phyloP scores from a whole-genome alignment of 2,888 invertebrate species.

The Diarsia dahlii region DNA sequence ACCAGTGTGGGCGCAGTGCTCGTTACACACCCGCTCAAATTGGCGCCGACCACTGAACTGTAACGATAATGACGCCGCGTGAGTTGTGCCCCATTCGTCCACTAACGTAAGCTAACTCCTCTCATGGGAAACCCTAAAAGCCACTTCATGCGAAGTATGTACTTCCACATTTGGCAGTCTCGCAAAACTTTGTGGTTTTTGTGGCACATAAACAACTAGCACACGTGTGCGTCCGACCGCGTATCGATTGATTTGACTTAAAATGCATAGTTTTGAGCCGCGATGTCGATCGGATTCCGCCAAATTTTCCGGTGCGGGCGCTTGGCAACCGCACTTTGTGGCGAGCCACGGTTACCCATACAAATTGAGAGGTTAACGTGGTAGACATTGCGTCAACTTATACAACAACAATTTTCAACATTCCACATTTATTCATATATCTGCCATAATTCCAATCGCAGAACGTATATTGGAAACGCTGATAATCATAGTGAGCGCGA shows the following conservation, averaged over 20 bases:
- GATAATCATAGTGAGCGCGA: constrained; percentile 84
- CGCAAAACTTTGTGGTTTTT: constrained; percentile 88
- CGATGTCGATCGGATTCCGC: constrained; percentile 85
- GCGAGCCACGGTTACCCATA: constrained; percentile 78
- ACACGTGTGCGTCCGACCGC: constrained; percentile 85
- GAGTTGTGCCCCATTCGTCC: constrained; percentile 82
- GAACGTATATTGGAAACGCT: constrained; percentile 80
- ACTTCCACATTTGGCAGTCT: constrained; percentile 86
- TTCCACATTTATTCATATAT: constrained; percentile 68
- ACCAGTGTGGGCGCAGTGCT: constrained; percentile 80
- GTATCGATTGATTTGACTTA: constrained; percentile 88
- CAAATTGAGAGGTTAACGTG: constrained; percentile 76
- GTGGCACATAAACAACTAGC: constrained; percentile 89
- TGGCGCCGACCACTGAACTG: constrained; percentile 84
- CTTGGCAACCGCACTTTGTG: constrained; percentile 84
- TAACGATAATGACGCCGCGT: constrained; percentile 86
- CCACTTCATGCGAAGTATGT: constrained; percentile 80
- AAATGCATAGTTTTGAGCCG: constrained; percentile 87
- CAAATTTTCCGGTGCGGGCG: constrained; percentile 87
- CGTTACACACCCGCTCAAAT: constrained; percentile 85
- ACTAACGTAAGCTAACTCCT: constrained; percentile 84
- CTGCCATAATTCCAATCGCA: constrained; percentile 76
- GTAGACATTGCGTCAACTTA: constrained; percentile 69
- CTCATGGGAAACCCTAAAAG: constrained; percentile 87
- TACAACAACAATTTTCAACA: constrained; percentile 65